phyloP scores from a whole-genome alignment of 2,113 vertebrate genomes.

The Butorides virescens region DNA sequence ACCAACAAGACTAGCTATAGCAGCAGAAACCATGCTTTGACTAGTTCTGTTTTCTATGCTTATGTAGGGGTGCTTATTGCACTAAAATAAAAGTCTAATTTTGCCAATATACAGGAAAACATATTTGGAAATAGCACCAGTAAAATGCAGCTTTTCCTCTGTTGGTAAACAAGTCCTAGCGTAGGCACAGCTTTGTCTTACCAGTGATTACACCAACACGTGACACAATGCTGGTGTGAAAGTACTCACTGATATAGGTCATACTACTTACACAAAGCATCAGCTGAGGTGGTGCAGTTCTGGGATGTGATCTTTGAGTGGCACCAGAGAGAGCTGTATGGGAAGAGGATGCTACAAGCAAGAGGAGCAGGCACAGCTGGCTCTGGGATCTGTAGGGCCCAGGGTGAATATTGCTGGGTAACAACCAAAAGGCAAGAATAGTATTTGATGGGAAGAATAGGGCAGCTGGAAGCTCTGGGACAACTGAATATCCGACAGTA shows the following conservation, averaged over 20 bases:
- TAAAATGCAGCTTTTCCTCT: neutral
- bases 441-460: neutral
- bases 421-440: neutral
- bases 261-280: neutral
- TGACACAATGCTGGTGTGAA: neutral
- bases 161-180: neutral
- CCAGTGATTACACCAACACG: neutral
- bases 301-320: constrained; percentile 19
- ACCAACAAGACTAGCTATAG: neutral
- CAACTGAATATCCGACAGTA: neutral
- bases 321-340: constrained; percentile 36
- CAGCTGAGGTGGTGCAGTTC: neutral
- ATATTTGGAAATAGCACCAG: neutral
- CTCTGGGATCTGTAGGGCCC: neutral
- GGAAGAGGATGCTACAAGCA: neutral
- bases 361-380: neutral
- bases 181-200: neutral
- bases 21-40: neutral
- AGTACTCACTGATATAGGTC: neutral
- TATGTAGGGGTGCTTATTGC: neutral
- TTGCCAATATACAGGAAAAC: neutral
- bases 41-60: neutral
- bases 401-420: neutral
- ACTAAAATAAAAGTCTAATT: neutral
- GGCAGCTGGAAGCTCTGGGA: neutral